Conservation (phyloP, 1,140 invertebrate species). For the Euwallacea fornicatus region DNA sequence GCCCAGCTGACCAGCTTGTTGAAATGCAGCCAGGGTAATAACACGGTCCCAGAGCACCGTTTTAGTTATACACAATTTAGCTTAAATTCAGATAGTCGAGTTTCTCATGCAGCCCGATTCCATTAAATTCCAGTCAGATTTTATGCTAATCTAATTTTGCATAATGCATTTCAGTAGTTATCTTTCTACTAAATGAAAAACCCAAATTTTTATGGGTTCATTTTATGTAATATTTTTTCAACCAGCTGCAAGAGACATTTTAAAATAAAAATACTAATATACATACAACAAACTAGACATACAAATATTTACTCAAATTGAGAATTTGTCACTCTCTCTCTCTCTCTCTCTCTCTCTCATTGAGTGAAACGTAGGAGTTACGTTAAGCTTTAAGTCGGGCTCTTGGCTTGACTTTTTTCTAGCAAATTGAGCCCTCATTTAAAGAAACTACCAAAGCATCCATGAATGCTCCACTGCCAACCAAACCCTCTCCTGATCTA, state of each 20-base stretch:
- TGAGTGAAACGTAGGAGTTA: too few relatives aligned
- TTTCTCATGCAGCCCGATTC: conserved; percentile 6
- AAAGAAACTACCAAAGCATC: too few relatives aligned
- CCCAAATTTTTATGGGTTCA: not conserved
- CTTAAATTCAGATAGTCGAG: conserved; percentile 9
- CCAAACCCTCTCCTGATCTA: too few relatives aligned
- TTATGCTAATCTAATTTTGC: conserved; percentile 3
- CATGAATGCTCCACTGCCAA: too few relatives aligned
- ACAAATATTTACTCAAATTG: too few relatives aligned
- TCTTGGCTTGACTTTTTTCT: too few relatives aligned
- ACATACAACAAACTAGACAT: too few relatives aligned
- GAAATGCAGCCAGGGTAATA: conserved; percentile 14
- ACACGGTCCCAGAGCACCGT: conserved; percentile 7
- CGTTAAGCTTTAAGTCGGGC: too few relatives aligned
- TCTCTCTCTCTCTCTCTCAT: too few relatives aligned
- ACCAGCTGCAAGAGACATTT: not conserved
- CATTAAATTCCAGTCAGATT: conserved; percentile 15
- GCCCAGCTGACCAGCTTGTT: not conserved
- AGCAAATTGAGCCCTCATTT: too few relatives aligned
- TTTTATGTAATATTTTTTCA: not conserved
- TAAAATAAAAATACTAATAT: too few relatives aligned
- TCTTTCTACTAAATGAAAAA: not conserved
- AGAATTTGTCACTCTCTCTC: too few relatives aligned
- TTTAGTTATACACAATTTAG: conserved; percentile 19
- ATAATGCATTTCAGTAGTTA: not conserved